A percentile compares a stretch with the other conserved stretches of the same genome.
These are phyloP conservation scores for Tetragnatha versicolor DNA, from an alignment of 1,140 invertebrate genomes.

Conservation along the genomic window DNA sequence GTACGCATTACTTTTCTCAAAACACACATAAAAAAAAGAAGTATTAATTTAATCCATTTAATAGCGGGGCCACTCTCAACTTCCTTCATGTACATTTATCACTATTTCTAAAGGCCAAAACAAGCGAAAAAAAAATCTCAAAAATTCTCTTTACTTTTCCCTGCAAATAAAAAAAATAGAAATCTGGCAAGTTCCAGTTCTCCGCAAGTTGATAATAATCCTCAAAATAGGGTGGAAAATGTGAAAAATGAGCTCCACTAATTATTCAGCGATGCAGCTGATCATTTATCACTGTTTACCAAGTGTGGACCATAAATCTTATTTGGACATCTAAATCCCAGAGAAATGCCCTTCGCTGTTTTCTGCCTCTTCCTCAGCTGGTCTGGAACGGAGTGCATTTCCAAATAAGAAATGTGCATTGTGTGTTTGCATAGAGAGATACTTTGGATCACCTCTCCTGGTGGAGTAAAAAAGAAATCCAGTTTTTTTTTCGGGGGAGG, in stretches of 20 bases:
- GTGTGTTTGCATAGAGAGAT: neutral
- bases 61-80: too few relatives aligned
- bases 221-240: neutral
- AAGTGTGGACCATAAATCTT: conserved; percentile 14
- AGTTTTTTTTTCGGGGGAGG: too few relatives aligned
- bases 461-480: too few relatives aligned
- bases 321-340: conserved; percentile 19
- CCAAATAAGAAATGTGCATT: neutral
- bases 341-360: conserved; percentile 3
- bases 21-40: too few relatives aligned
- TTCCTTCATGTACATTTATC: too few relatives aligned
- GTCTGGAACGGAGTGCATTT: neutral
- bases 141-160: neutral
- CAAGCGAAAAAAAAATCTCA: neutral
- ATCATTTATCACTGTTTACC: conserved; percentile 37
- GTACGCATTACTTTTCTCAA: too few relatives aligned
- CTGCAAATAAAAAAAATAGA: neutral
- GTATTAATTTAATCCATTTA: too few relatives aligned
- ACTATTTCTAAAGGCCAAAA: neutral
- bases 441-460: too few relatives aligned
- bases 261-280: conserved; percentile 20
- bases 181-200: neutral
- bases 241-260: conserved; percentile 25
- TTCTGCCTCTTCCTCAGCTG: neutral
- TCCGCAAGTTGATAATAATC: conserved; percentile 21